phyloP scores from a whole-genome alignment of 2,113 vertebrate genomes.

The Gorsachius goisagi region DNA sequence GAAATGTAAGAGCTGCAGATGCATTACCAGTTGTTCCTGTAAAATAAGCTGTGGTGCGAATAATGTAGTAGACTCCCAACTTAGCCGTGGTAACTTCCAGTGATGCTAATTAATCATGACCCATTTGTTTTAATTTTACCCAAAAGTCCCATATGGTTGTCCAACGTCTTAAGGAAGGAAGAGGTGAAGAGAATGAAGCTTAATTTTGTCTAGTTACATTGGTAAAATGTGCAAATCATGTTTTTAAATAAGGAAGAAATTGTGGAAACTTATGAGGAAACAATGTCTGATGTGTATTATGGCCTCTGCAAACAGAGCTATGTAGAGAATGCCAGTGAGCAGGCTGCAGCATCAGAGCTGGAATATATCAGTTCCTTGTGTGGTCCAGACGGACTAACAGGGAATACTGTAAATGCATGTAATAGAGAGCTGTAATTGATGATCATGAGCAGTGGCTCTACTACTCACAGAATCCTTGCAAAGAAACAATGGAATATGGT shows the following conservation, averaged over 20 bases:
- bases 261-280: background rate
- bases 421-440: background rate
- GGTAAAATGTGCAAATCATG: background rate
- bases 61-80: background rate
- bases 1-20: background rate
- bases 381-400: background rate
- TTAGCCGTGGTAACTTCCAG: background rate
- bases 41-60: background rate
- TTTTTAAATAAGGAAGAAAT: background rate
- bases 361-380: background rate
- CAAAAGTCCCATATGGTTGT: background rate
- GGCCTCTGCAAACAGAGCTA: background rate
- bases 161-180: background rate
- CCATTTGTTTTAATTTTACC: background rate
- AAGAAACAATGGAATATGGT: background rate
- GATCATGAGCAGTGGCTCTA: background rate
- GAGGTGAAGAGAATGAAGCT: background rate
- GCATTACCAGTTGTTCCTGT: background rate
- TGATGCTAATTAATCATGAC: background rate
- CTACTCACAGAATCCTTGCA: background rate
- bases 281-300: rapidly evolving
- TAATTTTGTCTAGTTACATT: background rate
- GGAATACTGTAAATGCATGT: background rate
- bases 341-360: background rate
- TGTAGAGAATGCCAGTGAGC: background rate